Evolutionary conservation across 2,797 vertebrate species (phyloP), one percentile per base, ranked within the genome.

Genomic region (Falco novaeseelandiae): DNA sequence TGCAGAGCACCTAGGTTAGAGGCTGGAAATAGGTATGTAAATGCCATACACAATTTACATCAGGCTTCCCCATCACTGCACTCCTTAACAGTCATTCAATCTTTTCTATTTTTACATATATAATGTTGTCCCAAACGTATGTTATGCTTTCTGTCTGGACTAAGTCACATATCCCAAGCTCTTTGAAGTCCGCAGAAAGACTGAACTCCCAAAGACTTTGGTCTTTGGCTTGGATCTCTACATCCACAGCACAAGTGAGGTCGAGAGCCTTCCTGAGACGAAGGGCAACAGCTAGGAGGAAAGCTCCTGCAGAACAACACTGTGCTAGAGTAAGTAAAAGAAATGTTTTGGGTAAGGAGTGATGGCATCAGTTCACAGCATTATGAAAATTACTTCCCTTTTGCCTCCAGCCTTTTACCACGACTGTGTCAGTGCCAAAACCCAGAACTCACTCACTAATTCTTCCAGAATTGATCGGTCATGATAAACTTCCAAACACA

Each of bases 341-440:
- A 92, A 97, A 80, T 85, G 40, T 92, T 95, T 89, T 93, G 94
- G 77, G 91, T 90, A 94, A 95, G 77, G 74, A 94, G 27, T 94
- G 91, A 97, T 97, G 95, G 93, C 93, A 97, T 32, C 88, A 94
- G 90, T 96, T 97, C 97, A 96, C 88, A 90, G 88, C 90, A 26
- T 92, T 96, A 96, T 83, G 90, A 97, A 96, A 97, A 96, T 96
- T 77, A n/a, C 93, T 96, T 97, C 94, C 97, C 83, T 95, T 95
- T 92, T 87, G 80, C 96, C 95, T 97, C 86, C 90, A 97, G 95
- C 91, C 42, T 76, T 96, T 95, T 93, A 95, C 95, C 91, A 95
- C 6, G 73, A 73, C 78, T 97, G 83, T 82, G 83, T 90, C 78
- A 12, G 63, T 92, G 96, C 97, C 97, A 97, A 94, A 93, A 96